Conservation (phyloP, 1,140 invertebrate genomes). For the Fragariocoptes setiger region DNA sequence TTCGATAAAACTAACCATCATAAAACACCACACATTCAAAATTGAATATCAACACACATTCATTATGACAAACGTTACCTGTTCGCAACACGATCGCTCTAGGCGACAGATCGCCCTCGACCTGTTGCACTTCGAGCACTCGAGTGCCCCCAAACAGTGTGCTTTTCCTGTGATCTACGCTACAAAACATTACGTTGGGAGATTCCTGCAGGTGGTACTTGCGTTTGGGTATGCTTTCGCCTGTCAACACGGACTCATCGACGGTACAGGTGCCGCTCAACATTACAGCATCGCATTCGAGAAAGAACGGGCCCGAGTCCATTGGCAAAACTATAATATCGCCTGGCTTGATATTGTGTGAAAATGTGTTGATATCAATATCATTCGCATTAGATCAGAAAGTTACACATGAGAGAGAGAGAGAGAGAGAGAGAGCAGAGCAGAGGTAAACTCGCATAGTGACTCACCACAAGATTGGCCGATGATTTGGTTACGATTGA, state of each 20-base stretch:
- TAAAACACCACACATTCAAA: not conserved
- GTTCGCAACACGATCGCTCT: conserved; percentile 22
- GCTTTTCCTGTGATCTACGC: conserved; percentile 41
- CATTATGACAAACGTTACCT: conserved; percentile 7
- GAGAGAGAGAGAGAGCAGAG: too few relatives aligned
- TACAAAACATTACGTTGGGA: conserved; percentile 14
- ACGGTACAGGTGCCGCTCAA: conserved; percentile 56
- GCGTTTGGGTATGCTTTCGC: conserved; percentile 27
- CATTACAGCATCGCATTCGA: conserved; percentile 65
- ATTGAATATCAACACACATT: conserved; percentile 1
- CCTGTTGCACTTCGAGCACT: conserved; percentile 55
- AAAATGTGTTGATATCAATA: too few relatives aligned
- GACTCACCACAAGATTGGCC: conserved; percentile 10
- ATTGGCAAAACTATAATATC: conserved; percentile 63
- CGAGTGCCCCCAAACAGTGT: conserved; percentile 73
- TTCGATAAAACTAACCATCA: too few relatives aligned
- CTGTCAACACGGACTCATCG: conserved; percentile 79
- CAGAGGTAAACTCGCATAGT: too few relatives aligned
- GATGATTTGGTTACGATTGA: conserved; percentile 4
- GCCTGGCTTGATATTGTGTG: too few relatives aligned
- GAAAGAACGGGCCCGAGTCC: conserved; percentile 24
- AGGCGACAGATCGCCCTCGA: conserved; percentile 18
- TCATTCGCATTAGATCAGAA: too few relatives aligned
- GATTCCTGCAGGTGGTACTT: conserved; percentile 23
- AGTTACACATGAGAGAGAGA: too few relatives aligned